Evolutionary conservation across 1,140 invertebrate genomes (phyloP).

Genomic region (Drosophila trapezifrons): DNA sequence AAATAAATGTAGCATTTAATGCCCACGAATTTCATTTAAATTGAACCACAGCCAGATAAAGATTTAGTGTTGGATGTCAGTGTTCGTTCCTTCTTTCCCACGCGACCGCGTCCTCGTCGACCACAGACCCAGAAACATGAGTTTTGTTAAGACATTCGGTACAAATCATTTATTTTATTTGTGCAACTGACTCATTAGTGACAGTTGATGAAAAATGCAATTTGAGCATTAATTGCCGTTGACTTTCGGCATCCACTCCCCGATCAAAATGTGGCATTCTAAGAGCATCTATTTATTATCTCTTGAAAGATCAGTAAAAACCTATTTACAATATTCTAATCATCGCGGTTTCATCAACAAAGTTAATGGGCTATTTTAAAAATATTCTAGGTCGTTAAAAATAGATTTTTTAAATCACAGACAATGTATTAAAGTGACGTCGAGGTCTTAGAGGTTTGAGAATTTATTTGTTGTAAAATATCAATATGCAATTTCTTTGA

Average conservation of each 20-base stretch:
- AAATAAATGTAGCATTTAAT: conserved; percentile 66
- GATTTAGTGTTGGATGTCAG: conserved; percentile 51
- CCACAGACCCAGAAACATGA: conserved; percentile 11
- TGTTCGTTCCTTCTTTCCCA: conserved; percentile 11
- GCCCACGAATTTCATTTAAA: conserved; percentile 65
- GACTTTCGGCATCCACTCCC: conserved; percentile 26
- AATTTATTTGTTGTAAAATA: not conserved
- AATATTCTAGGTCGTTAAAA: conserved; percentile 5
- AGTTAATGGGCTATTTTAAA: conserved; percentile 9
- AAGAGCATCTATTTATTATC: conserved; percentile 4
- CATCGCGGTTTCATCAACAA: conserved; percentile 6
- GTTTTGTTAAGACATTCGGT: conserved; percentile 28
- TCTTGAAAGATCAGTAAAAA: not conserved
- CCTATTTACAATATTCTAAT: conserved; percentile 7
- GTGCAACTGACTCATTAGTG: conserved; percentile 65
- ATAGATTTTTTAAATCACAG: not conserved
- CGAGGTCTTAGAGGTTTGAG: no score
- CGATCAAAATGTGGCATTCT: conserved; percentile 6
- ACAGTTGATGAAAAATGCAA: conserved; percentile 65
- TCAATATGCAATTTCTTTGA: not conserved
- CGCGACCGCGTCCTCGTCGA: conserved; percentile 3
- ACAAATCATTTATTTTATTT: conserved; percentile 46
- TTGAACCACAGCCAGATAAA: conserved; percentile 60
- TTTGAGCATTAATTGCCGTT: conserved; percentile 56
- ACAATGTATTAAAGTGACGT: conserved; percentile 5